Percentiles rank a stretch among this genome's conserved stretches.
These are phyloP conservation scores for Lasioglossum villosulum DNA, from an alignment of 2,888 invertebrate genomes.

Conservation along the genomic window DNA sequence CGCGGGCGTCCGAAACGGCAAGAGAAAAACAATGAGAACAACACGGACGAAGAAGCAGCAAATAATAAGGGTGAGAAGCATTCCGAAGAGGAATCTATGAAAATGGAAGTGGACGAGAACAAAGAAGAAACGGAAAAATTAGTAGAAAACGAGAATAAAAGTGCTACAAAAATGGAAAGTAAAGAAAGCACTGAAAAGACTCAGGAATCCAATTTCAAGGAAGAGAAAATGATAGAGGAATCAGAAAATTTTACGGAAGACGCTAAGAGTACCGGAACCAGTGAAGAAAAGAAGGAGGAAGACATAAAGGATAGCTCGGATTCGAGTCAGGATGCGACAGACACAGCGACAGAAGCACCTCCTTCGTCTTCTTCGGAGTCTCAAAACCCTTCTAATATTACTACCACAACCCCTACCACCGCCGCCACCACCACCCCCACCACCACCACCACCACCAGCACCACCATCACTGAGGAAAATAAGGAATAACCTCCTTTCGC, in stretches of 20 bases:
- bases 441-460: conserved; percentile 26
- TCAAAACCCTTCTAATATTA: conserved; percentile 76
- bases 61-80: conserved; percentile 81
- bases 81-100: conserved; percentile 77
- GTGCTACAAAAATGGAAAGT: conserved; percentile 73
- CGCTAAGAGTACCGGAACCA: conserved; percentile 64
- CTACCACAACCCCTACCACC: conserved; percentile 50
- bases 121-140: conserved; percentile 76
- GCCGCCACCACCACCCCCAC: too few relatives aligned
- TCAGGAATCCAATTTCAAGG: conserved; percentile 79
- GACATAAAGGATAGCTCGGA: conserved; percentile 81
- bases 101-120: conserved; percentile 81
- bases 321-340: conserved; percentile 81
- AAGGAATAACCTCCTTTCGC: conserved; percentile 81
- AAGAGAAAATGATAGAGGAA: conserved; percentile 78
- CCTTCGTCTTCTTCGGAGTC: conserved; percentile 74
- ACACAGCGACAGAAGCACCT: conserved; percentile 74
- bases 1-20: conserved; percentile 83
- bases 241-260: conserved; percentile 77
- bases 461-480: conserved; percentile 75
- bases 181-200: conserved; percentile 72
- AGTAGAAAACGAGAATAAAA: conserved; percentile 71
- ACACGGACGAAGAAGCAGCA: conserved; percentile 78
- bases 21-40: conserved; percentile 80
- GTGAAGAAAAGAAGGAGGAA: conserved; percentile 77